These are phyloP conservation scores for Porites lobata DNA, from an alignment of 92 coral and sea anemone genomes.

Conservation along the genomic window DNA sequence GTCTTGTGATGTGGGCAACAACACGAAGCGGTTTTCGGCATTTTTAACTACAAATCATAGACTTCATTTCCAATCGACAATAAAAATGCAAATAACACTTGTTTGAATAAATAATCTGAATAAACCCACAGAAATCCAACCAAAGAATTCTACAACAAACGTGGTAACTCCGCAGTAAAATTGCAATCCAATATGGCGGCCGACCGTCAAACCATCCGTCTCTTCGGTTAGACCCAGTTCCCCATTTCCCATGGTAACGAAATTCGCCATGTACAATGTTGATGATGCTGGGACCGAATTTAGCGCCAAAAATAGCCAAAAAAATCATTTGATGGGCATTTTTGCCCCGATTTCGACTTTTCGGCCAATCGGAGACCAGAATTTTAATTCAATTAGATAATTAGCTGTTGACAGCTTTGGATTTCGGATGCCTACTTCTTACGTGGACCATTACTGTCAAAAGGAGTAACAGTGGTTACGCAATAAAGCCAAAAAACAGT, in stretches of 20 bases:
- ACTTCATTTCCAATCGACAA: background rate
- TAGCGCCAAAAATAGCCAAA: conserved; percentile 14
- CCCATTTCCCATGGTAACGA: conserved; percentile 2
- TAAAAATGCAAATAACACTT: too few relatives aligned
- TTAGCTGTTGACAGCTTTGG: background rate
- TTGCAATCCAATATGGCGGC: conserved; percentile 28
- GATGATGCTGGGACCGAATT: conserved; percentile 19
- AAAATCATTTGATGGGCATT: background rate
- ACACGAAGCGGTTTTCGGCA: conserved; percentile 8
- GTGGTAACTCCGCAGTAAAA: background rate
- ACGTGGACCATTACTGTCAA: background rate
- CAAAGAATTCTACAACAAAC: background rate
- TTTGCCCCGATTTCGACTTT: background rate
- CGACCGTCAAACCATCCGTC: background rate
- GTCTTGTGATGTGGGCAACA: conserved; percentile 45
- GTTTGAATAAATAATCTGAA: background rate
- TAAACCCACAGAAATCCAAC: background rate
- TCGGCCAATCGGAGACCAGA: conserved; percentile 6
- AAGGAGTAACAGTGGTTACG: too few relatives aligned
- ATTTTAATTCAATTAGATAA: background rate
- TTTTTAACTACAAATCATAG: background rate
- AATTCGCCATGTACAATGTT: background rate
- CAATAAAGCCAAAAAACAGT: too few relatives aligned
- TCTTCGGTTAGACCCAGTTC: conserved; percentile 11
- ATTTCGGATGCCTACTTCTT: conserved; percentile 6